Base-by-base conservation (phyloP, 2,113 vertebrate species). In the Labeo rohita region DNA sequence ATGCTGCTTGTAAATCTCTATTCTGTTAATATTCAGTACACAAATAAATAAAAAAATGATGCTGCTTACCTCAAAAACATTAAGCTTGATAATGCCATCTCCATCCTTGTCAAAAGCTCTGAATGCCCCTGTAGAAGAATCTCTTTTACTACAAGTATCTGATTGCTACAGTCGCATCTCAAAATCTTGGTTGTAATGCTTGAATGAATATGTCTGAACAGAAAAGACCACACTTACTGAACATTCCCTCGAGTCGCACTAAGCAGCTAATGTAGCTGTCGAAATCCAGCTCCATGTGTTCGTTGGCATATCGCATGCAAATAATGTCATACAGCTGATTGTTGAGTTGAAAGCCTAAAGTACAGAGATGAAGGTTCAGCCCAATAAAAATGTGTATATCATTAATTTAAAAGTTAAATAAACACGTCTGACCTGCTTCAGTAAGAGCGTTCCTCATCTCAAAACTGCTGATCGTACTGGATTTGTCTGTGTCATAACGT, bases 181-280 rank as follows among this genome's bases (percentile, higher is more conserved):
- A 63, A 54, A 84, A 23, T n/a, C 1, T 28, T 28, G 28, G 28
- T 28, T 28, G 28, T 28, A 28, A 28, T 28, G 28, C 28, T 28
- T 28, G 28, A 28, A 28, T 28, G n/a, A 72, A 68, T 39, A 63
- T 16, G 16, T 49, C 8, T 21, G 21, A 59, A 47, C 5, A 76
- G 3, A 39, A 34, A 36, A 56, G 12, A 61, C 45, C 0, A 52
- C 34, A 97, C 98, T 97, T 92, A 99, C 98, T 94, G 94, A 99
- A 99, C 98, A 99, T 99, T 85, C 97, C 98, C 49, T 99, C 98
- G n/a, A 99, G 95, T 85, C 98, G 95, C 89, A 99, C 96, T 0
- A 99, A 96, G 90, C 98, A 99, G 94, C 97, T 98, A 94, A 99
- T 98, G 93, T 97, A 99, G 83, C 98, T 99, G 94, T 99, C 96